Evolutionary conservation across 64 coral and sea anemone species (phyloP), one percentile per base, ranked within the genome.

Genomic region (Platygyra sinensis): DNA sequence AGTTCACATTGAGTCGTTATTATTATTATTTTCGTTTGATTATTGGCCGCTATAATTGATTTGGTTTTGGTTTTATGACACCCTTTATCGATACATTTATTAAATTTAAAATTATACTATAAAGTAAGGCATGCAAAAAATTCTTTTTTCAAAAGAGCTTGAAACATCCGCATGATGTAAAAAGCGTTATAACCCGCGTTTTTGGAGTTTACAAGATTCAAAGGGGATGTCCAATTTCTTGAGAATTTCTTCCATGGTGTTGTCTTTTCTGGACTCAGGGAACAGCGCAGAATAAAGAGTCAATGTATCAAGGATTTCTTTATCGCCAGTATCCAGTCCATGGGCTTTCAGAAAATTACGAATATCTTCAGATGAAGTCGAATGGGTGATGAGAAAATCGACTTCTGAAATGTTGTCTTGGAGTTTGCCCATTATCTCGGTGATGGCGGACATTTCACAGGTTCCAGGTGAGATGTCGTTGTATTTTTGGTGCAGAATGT

Each of bases 181-280:
- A 69, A 36, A 28, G 63, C 64, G 81, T 30, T 51, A 38, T 85
- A 72, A 3, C 61, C 62, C 9, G 81, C 62, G 33, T 85, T 72
- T n/a, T 72, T 50, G 30, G 51, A 85, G 81, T 51, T n/a, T 69
- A 24, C 8, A 3, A 51, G 14, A 50, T 51, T 85, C 81, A 24
- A 46, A 85, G 46, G 32, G 63, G n/a, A 85, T 52, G 20, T 69
- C 81, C 20, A 85, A 29, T 52, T 85, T 69, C 22, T 50, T 72
- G 31, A 85, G 63, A 27, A 85, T 72, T 12, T 85, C 81, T 72
- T 85, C 81, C 39, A 85, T 28, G 12, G 3, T 85, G 31, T 85
- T 85, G n/a, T 72, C 63, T 42, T 50, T 85, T 49, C 36, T 67
- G 5, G 62, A 85, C 62, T 85, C 81, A n/a, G 42, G 38, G 64